Conservation (phyloP, 1,140 invertebrate genomes). For the Laodelphax striatellus region DNA sequence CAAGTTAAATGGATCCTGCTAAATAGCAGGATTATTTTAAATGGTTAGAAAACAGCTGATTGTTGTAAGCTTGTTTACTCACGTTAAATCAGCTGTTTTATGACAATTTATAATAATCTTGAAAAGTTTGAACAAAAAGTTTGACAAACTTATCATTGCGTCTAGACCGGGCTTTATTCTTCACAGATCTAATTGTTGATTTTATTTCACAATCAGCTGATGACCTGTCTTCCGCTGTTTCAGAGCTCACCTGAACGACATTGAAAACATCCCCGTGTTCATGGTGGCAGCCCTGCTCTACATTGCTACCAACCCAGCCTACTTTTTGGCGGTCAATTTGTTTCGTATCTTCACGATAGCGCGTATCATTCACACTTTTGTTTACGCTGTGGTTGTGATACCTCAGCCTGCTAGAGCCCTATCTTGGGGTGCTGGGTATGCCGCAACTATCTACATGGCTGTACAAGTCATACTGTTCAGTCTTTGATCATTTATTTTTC, state of each 20-base stretch:
- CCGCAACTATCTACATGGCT: constrained; percentile 41
- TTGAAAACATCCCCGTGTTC: constrained; percentile 56
- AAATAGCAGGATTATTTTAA: too few species aligned
- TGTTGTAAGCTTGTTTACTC: too few species aligned
- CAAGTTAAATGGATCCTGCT: too few species aligned
- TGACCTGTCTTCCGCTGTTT: not conserved
- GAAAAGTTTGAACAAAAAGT: too few species aligned
- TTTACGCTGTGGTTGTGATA: constrained; percentile 40
- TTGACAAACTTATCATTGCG: too few species aligned
- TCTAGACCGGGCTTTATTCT: too few species aligned
- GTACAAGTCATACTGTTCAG: constrained; percentile 16
- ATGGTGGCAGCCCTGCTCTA: constrained; percentile 46
- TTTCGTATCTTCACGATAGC: constrained; percentile 45
- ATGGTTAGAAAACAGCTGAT: too few species aligned
- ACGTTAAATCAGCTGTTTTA: too few species aligned
- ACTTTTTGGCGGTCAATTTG: constrained; percentile 38
- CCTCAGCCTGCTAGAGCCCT: constrained; percentile 46
- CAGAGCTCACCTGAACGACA: constrained; percentile 54
- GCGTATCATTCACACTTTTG: constrained; percentile 45
- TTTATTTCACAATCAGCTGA: not conserved
- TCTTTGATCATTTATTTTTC: not conserved
- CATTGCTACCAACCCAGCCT: constrained; percentile 41
- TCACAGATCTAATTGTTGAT: not conserved
- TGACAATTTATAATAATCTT: too few species aligned
- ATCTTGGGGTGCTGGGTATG: constrained; percentile 36